Percentiles rank a stretch among this genome's conserved stretches.
Evolutionary conservation across 2,797 vertebrate genomes (phyloP).

Genomic region (Austrolebias charrua): DNA sequence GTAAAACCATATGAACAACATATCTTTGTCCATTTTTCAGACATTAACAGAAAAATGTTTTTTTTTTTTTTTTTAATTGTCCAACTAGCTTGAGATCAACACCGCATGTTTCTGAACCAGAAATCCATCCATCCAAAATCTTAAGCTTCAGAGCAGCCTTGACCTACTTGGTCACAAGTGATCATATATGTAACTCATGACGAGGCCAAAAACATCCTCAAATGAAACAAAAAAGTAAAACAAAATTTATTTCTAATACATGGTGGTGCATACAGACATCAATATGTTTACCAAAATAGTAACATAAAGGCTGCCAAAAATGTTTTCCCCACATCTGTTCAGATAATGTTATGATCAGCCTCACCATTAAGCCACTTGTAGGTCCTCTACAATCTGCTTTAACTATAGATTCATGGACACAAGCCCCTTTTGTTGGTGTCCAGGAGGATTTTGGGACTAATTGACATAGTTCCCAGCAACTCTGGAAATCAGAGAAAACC

Average conservation of each 20-base stretch:
- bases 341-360: no score
- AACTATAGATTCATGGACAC: no score
- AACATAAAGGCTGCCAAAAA: no score
- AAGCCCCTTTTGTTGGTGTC: no score
- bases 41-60: constrained; percentile 1
- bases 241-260: constrained; percentile 27
- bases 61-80: neutral
- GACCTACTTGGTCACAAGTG: constrained; percentile 10
- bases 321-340: no score
- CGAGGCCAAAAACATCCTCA: constrained; percentile 39
- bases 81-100: constrained; percentile 14
- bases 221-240: constrained; percentile 24
- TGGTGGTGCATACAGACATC: neutral
- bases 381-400: no score
- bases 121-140: neutral
- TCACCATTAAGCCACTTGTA: no score
- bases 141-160: constrained; percentile 9
- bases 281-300: neutral
- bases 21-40: neutral
- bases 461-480: no score
- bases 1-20: neutral
- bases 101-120: constrained; percentile 15
- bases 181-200: constrained; percentile 25
- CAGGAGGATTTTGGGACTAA: no score
- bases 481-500: no score